A percentile compares a stretch with the other conserved stretches of the same genome.
These are phyloP conservation scores for Netelia inedita DNA, from an alignment of 2,888 invertebrate species.

Conservation along the genomic window DNA sequence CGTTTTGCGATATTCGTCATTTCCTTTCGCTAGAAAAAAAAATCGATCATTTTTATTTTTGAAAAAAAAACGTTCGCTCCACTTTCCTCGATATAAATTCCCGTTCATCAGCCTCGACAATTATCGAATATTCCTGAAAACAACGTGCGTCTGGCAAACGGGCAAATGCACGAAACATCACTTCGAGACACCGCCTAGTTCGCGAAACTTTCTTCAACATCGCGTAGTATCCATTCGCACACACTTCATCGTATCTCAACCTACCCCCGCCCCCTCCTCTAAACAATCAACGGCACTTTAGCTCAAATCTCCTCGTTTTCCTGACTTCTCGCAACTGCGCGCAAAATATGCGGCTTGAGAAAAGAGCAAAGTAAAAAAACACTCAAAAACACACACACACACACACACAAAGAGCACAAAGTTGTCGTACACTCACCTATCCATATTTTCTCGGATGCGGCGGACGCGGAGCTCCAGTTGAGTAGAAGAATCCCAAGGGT, in stretches of 20 bases:
- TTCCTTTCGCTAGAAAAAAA: neutral
- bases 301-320: neutral
- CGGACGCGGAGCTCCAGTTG: slow-evolving; percentile 67
- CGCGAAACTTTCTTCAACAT: slow-evolving; percentile 20
- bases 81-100: neutral
- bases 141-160: neutral
- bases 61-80: neutral
- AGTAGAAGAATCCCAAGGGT: slow-evolving; percentile 67
- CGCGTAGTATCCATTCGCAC: neutral
- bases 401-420: slow-evolving; percentile 2
- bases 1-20: neutral
- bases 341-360: neutral
- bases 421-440: slow-evolving; percentile 68
- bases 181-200: neutral
- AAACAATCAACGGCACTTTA: neutral
- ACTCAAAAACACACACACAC: slow-evolving; percentile 26
- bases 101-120: neutral
- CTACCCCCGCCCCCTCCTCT: neutral
- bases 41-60: neutral
- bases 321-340: neutral
- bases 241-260: neutral
- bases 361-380: slow-evolving; percentile 19
- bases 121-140: slow-evolving; percentile 21
- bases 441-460: slow-evolving; percentile 70
- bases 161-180: neutral